phyloP scores from a whole-genome alignment of 2,797 vertebrate species.

The Amniataba percoides region DNA sequence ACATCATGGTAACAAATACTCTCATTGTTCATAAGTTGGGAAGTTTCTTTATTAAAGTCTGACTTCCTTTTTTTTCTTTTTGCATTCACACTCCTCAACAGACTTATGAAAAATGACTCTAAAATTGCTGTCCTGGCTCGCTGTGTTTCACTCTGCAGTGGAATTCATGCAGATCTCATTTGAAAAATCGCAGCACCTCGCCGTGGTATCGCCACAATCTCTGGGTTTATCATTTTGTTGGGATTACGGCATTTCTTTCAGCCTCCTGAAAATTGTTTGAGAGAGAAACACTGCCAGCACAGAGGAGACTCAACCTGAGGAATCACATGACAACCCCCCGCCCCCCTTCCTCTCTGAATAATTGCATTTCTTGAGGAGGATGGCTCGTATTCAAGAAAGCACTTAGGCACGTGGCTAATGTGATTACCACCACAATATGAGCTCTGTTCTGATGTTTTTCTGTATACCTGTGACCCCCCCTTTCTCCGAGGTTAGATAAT shows the following conservation, averaged over 20 bases:
- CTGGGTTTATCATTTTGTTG: neutral
- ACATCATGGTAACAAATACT: neutral
- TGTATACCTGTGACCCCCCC: conserved; percentile 33
- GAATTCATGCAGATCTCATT: neutral
- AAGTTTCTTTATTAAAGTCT: neutral
- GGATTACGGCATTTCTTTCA: conserved; percentile 18
- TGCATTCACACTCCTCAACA: neutral
- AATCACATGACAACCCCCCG: conserved; percentile 79
- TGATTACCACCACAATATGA: conserved; percentile 84
- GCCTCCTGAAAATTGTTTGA: neutral
- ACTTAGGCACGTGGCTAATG: conserved; percentile 82
- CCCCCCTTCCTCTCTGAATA: conserved; percentile 63
- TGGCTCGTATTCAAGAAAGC: conserved; percentile 75
- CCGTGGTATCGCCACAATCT: neutral
- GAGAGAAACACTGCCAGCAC: no score
- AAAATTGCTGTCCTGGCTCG: neutral
- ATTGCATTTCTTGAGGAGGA: conserved; percentile 78
- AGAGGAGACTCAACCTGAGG: conserved; percentile 22
- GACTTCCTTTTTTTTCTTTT: no score
- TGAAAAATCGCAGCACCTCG: neutral
- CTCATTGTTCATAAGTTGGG: neutral
- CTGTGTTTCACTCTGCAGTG: neutral
- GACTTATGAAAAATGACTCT: neutral
- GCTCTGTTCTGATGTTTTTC: conserved; percentile 72
- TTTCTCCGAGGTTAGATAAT: conserved; percentile 11